Percentiles rank a stretch among this genome's conserved stretches.
Evolutionary conservation across 1,140 invertebrate species (phyloP).

Genomic region (Lysiphlebus fabarum): DNA sequence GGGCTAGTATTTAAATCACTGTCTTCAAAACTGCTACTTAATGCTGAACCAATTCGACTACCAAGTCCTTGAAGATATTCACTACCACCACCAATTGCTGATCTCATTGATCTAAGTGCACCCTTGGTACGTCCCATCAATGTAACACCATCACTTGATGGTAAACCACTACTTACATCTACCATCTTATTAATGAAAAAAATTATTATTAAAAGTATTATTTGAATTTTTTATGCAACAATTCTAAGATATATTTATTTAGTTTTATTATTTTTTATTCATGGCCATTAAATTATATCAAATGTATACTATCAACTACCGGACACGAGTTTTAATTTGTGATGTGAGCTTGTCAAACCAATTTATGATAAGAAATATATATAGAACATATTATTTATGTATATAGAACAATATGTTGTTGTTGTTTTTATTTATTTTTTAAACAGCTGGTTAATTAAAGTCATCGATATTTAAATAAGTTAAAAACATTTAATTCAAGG

Average conservation of each 20-base stretch:
- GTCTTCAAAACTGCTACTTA: constrained; percentile 51
- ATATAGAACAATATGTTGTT: constrained; percentile 22
- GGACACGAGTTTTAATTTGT: not conserved
- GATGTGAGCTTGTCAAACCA: not conserved
- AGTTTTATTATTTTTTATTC: no score
- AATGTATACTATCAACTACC: not conserved
- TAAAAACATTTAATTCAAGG: no score
- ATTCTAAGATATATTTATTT: no score
- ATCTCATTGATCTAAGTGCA: constrained; percentile 48
- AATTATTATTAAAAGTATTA: no score
- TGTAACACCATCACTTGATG: constrained; percentile 37
- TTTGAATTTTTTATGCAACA: no score
- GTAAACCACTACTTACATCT: constrained; percentile 43
- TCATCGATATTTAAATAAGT: no score
- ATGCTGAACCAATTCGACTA: constrained; percentile 48
- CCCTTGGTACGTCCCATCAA: constrained; percentile 51
- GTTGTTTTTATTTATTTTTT: not conserved
- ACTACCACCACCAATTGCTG: constrained; percentile 47
- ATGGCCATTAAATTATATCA: not conserved
- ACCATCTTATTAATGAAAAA: constrained; percentile 40
- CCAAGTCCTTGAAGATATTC: constrained; percentile 52
- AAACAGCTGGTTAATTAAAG: no score
- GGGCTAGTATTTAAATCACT: constrained; percentile 43
- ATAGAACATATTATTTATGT: constrained; percentile 24
- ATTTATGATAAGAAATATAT: constrained; percentile 24